These are phyloP conservation scores for Lamellibrachia columna DNA, from an alignment of 2,888 invertebrate species.

Conservation along the genomic window DNA sequence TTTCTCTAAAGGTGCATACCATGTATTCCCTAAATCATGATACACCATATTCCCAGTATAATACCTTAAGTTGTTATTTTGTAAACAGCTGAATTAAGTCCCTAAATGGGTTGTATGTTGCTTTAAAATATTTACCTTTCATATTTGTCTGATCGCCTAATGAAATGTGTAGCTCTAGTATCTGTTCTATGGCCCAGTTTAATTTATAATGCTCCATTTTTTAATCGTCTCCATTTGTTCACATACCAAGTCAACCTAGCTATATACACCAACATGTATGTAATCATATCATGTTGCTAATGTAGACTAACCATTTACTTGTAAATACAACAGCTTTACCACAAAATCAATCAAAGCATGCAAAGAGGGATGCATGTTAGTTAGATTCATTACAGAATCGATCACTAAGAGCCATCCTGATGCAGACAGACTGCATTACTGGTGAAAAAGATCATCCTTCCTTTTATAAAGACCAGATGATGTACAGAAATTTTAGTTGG, in stretches of 20 bases:
- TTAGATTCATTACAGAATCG: not conserved
- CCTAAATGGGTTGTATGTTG: not conserved
- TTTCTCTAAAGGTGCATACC: no score
- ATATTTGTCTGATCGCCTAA: not conserved
- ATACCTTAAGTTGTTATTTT: not conserved
- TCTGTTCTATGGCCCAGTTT: not conserved
- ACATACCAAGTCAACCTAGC: not conserved
- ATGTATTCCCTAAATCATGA: no score
- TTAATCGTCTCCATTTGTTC: not conserved
- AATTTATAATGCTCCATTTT: not conserved
- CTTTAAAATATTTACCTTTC: not conserved
- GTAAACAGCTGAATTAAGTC: no score
- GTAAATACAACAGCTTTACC: not conserved
- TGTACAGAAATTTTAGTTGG: not conserved
- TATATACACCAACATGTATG: not conserved
- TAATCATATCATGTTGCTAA: not conserved
- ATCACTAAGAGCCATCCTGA: not conserved
- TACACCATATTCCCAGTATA: not conserved
- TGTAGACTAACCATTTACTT: not conserved
- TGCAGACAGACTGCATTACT: not conserved
- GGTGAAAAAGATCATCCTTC: not conserved
- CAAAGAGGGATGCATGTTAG: not conserved
- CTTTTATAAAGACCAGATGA: not conserved
- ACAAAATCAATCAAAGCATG: not conserved
- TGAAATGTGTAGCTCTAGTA: not conserved